Base-by-base conservation (phyloP, 2,888 invertebrate species). In the Leuctra nigra region DNA sequence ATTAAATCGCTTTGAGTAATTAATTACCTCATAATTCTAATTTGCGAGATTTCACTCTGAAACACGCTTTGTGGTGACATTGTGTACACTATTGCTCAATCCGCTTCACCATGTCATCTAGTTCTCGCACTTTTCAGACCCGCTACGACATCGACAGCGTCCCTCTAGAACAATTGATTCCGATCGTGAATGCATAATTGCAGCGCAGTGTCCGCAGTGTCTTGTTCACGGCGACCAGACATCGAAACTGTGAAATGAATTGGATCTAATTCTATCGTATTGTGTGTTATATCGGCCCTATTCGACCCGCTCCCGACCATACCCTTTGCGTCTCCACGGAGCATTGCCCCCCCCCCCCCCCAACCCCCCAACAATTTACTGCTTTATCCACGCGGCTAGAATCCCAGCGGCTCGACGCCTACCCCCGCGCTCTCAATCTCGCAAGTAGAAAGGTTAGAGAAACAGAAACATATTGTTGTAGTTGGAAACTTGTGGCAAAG, bases 191-290 rank as follows among this genome's bases (percentile, higher is more conserved):
- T 39, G 16, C 16, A 39, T 39, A 36, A 36, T 13, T 4, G 36
- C n/a, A 6, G 16, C 16, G 18, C 18, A 41, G 44, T 44, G 7
- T 20, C 7, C 13, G 4, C 23, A 20, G 20, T 44, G 44, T 23
- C 13, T 44, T 29, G 29, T 29, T 29, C 7, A 20, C n/a, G 23
- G 23, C 3, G 44, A 14, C 44, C 14, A 38, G 44, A 44, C 6
- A 44, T 20, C 20, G 33, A 50, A 50, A 50, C 35, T 20, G 20
- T 20, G 20, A 50, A 50, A 35, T 50, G 50, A 35, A 50, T 50
- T 50, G 50, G 33, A 35, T 44, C 33, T 50, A 50, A 50, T 50
- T 50, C 35, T 50, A 50, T 50, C 50, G 33, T 14, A 50, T 50
- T 50, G 50, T 35, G 50, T 4, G 29, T 50, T 50, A 35, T 50